Base-by-base conservation (phyloP, 2,797 vertebrate genomes). In the Babyrousa celebensis region DNA sequence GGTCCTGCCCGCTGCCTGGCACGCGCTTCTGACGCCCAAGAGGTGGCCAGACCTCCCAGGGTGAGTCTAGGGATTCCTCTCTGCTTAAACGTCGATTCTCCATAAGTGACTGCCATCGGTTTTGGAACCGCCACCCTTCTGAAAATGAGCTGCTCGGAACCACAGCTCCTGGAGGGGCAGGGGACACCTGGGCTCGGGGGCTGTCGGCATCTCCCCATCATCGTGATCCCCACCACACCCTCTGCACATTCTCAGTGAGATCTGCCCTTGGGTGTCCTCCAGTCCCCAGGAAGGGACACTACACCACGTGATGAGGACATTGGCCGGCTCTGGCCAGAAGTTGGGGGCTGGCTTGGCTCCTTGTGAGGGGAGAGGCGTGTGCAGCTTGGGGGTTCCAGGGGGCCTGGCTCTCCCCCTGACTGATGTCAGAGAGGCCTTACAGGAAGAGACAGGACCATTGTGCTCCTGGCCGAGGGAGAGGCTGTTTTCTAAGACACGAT, bases 161-260 rank as follows among this genome's bases (percentile, higher is more conserved):
- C 4, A 11, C 17, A 3, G 16, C 0, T 17, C 52, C 52, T 15
- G 21, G 48, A 62, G 23, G 43, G 23, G 43, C 12, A 36, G 1
- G 1, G 43, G 14, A 18, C 36, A 9, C 9, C 4, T 14, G 11
- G 0, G 0, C n/a, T 32, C 9, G 5, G 10, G 5, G 52, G 16
- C 10, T 11, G 17, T n/a, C 36, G 4, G 1, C 3, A 20, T 43
- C n/a, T 29, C n/a, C 6, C 43, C 58, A 16, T 3, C 3, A 1
- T 6, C 0, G 0, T 0, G 0, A 27, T 2, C 6, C 74, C 85
- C 12, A n/a, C 62, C 36, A 27, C 16, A 65, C 75, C 85, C 83
- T 58, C 43, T 52, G 27, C 21, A 18, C 14, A 3, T 5, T 80
- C 63, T 60, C 10, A 0, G 32, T 17, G 18, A 85, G 60, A 40